Evolutionary conservation across 2,888 invertebrate genomes (phyloP).

Genomic region (Clanis bilineata): DNA sequence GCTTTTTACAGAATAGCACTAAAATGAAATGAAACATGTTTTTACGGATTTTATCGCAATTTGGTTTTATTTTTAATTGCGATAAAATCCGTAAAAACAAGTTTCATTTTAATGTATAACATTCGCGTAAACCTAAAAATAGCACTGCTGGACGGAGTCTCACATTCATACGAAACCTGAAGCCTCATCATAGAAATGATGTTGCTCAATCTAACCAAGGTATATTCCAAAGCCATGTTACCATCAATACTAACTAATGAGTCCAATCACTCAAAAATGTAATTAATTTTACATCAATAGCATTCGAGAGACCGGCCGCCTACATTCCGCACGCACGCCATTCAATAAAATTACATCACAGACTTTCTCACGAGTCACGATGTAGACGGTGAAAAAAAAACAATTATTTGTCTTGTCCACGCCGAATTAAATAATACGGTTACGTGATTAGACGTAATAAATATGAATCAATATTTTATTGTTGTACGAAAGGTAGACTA

Average conservation of each 20-base stretch:
- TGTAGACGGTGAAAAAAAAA: constrained; percentile 2
- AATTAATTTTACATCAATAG: background rate
- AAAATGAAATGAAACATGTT: too few species aligned
- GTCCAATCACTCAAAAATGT: background rate
- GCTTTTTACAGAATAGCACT: too few species aligned
- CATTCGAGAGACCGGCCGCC: background rate
- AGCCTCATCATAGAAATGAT: too few species aligned
- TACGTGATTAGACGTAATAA: constrained; percentile 8
- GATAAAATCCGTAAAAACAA: too few species aligned
- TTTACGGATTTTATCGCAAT: too few species aligned
- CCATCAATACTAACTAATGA: background rate
- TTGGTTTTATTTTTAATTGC: too few species aligned
- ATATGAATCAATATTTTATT: background rate
- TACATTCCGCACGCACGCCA: background rate
- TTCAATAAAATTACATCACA: constrained; percentile 11
- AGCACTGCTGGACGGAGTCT: too few species aligned
- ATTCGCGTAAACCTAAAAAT: too few species aligned
- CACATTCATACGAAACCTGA: too few species aligned
- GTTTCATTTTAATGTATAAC: too few species aligned
- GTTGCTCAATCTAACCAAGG: background rate
- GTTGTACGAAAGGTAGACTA: too few species aligned
- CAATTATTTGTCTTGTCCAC: background rate
- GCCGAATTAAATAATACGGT: background rate
- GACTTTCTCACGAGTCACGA: background rate
- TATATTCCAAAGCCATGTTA: background rate